Evolutionary conservation across 2,888 invertebrate species (phyloP).

Genomic region (Dendrolimus houi): DNA sequence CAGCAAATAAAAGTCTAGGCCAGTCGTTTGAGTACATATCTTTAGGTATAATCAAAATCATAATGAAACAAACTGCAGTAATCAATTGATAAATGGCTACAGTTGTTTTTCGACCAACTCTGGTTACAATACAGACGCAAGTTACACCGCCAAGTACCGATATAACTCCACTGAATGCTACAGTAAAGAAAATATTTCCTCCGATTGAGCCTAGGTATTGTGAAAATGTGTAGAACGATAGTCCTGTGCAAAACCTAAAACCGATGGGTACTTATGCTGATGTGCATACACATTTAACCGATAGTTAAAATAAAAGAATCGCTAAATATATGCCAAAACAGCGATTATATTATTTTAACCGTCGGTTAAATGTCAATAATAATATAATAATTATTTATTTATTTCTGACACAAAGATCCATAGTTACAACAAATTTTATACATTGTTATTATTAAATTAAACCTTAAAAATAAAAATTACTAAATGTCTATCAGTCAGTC

Average conservation of each 20-base stretch:
- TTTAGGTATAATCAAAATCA: constrained; percentile 65
- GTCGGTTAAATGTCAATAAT: too few species aligned
- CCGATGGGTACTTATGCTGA: not conserved
- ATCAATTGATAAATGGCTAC: constrained; percentile 61
- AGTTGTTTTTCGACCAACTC: constrained; percentile 67
- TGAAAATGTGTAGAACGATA: constrained; percentile 77
- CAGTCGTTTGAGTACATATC: constrained; percentile 60
- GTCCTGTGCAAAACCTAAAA: constrained; percentile 74
- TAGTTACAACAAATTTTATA: too few species aligned
- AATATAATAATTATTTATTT: too few species aligned
- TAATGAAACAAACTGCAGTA: constrained; percentile 65
- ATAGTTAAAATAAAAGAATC: too few species aligned
- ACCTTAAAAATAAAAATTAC: too few species aligned
- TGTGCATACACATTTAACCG: too few species aligned
- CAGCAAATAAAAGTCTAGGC: constrained; percentile 75
- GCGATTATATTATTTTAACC: too few species aligned
- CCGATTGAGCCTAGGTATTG: constrained; percentile 76
- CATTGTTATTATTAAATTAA: too few species aligned
- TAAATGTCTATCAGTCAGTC: too few species aligned
- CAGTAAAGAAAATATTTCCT: constrained; percentile 69
- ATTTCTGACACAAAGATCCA: too few species aligned
- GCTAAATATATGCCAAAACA: too few species aligned
- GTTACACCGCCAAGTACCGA: constrained; percentile 71
- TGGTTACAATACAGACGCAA: constrained; percentile 65
- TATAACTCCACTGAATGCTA: constrained; percentile 70